Base-by-base conservation (phyloP, 2,888 invertebrate species). In the Notodonta dromedarius region DNA sequence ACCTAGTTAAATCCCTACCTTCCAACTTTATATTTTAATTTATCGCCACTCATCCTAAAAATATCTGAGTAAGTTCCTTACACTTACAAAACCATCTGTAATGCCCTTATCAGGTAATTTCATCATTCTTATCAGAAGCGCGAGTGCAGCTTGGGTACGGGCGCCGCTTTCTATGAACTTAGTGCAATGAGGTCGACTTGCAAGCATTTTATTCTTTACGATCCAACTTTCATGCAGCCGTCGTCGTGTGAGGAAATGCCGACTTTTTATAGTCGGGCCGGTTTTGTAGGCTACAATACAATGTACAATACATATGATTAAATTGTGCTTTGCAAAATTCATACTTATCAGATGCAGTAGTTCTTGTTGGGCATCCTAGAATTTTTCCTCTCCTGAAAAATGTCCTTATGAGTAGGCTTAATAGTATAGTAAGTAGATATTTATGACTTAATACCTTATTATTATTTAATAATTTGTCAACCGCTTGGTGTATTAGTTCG, bases 61-160 rank as follows among this genome's bases (percentile, higher is more conserved):
- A 16, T 50, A 50, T 9, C 50, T 16, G 11, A 9, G 2, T 46
- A 11, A n/a, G 42, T 11, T 8, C 9, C 4, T 62, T 57, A 24
- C 24, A 24, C 57, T 61, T 24, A 59, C 54, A 50, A 60, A 62
- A 65, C 63, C 66, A 61, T 59, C 62, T 56, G 60, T 73, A 71
- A 74, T 74, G 74, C 65, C 52, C 62, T 71, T 76, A 74, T 74
- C 75, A 70, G 54, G 35, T 35, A 16, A 62, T 75, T 75, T 71
- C 71, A 67, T 70, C 70, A 74, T 56, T 65, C 70, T 70, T 69
- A 73, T 72, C 74, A 70, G 7, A 65, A 73, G 64, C 62, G 51
- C 56, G 51, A 52, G 60, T 63, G 50, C 60, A 64, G 65, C 63
- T 63, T 58, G 55, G 60, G 58, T 56, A 60, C 65, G 62, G 61